phyloP scores from a whole-genome alignment of 2,797 vertebrate genomes.

The Pseudopleuronectes americanus region DNA sequence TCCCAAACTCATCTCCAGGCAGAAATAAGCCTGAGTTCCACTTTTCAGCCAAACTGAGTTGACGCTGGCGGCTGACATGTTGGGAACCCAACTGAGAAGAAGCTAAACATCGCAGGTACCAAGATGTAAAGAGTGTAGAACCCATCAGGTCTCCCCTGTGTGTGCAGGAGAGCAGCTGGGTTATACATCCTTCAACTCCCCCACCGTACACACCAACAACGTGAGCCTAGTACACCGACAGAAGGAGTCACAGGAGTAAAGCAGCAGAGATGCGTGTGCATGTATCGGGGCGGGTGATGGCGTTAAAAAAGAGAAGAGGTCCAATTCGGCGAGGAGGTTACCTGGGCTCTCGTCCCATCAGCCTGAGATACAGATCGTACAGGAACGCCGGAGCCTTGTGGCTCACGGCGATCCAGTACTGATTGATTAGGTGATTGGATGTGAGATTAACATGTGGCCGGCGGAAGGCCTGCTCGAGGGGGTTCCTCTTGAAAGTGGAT shows the following conservation, averaged over 20 bases:
- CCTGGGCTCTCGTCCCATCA: constrained; percentile 99
- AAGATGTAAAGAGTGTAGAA: constrained; percentile 71
- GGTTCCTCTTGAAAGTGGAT: constrained; percentile 99
- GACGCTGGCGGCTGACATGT: constrained; percentile 9
- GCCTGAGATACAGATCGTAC: constrained; percentile 99
- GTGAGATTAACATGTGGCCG: constrained; percentile 99
- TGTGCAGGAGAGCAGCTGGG: constrained; percentile 43
- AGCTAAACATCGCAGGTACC: constrained; percentile 17
- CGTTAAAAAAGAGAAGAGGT: constrained; percentile 38
- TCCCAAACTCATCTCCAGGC: constrained; percentile 36
- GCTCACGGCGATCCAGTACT: constrained; percentile 99
- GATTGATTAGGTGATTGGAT: constrained; percentile 99
- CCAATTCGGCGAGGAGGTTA: constrained; percentile 85
- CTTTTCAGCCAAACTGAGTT: not conserved
- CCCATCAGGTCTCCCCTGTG: constrained; percentile 39
- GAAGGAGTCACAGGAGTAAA: constrained; percentile 60
- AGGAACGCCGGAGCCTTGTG: constrained; percentile 99
- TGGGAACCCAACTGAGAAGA: constrained; percentile 35
- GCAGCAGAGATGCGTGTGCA: constrained; percentile 72
- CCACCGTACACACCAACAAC: constrained; percentile 39
- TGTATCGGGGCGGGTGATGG: not conserved
- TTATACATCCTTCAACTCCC: constrained; percentile 74
- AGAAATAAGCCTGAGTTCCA: constrained; percentile 9
- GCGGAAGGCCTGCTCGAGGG: constrained; percentile 99
- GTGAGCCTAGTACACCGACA: constrained; percentile 40